A percentile compares a stretch with the other conserved stretches of the same genome.
These are phyloP conservation scores for Dioctria linearis DNA, from an alignment of 2,888 invertebrate species.

Conservation along the genomic window DNA sequence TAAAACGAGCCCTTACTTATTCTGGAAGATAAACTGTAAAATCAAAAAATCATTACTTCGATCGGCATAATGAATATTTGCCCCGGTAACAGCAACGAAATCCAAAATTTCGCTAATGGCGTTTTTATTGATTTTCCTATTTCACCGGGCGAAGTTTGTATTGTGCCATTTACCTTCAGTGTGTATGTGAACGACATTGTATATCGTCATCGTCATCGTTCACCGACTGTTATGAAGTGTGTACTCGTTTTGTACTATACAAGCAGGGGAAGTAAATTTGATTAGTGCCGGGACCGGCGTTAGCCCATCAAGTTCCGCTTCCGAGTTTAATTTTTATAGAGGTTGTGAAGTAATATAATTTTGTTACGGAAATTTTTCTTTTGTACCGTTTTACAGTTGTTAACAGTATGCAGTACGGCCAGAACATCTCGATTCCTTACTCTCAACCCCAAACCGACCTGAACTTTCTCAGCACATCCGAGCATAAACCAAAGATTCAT, in stretches of 20 bases:
- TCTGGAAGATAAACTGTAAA: neutral
- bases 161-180: slow-evolving; percentile 56
- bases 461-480: slow-evolving; percentile 70
- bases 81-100: slow-evolving; percentile 51
- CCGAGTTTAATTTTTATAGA: neutral
- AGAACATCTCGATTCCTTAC: slow-evolving; percentile 71
- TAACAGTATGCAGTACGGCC: slow-evolving; percentile 71
- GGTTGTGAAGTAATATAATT: neutral
- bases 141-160: slow-evolving; percentile 58
- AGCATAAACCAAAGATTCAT: slow-evolving; percentile 72
- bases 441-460: slow-evolving; percentile 71
- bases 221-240: slow-evolving; percentile 12
- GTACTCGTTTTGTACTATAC: neutral
- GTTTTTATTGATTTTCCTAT: slow-evolving; percentile 64
- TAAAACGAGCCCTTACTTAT: neutral
- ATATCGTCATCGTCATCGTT: neutral
- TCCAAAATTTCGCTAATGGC: slow-evolving; percentile 61
- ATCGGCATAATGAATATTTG: neutral
- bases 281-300: slow-evolving; percentile 38
- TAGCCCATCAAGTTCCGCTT: neutral
- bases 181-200: slow-evolving; percentile 12
- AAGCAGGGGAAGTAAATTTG: slow-evolving; percentile 1
- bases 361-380: neutral
- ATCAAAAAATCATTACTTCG: slow-evolving; percentile 50
- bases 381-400: slow-evolving; percentile 65